phyloP scores from a whole-genome alignment of 1,140 invertebrate species.

The Maniola jurtina region DNA sequence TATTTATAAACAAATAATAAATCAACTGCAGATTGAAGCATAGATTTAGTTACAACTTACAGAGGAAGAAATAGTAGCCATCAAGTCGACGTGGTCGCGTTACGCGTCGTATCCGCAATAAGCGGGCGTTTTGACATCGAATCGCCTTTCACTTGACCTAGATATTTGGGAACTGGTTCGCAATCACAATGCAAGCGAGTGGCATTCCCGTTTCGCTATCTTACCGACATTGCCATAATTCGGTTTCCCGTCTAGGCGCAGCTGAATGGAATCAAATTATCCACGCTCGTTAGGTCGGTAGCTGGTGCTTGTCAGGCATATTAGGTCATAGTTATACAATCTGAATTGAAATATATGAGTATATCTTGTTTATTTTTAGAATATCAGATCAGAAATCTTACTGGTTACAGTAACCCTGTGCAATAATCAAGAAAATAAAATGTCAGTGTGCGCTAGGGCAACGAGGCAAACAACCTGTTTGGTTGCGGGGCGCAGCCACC shows the following conservation, averaged over 20 bases:
- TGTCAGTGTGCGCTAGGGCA: conserved; percentile 55
- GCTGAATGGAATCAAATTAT: conserved; percentile 14
- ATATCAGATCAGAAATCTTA: background rate
- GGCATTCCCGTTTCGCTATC: conserved; percentile 43
- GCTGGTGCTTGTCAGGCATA: background rate
- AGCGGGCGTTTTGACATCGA: conserved; percentile 55
- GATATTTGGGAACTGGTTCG: conserved; percentile 74
- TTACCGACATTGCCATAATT: conserved; percentile 45
- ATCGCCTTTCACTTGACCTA: conserved; percentile 75
- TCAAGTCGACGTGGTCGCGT: conserved; percentile 17
- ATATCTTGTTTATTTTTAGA: too few species aligned
- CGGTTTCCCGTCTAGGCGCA: conserved; percentile 21
- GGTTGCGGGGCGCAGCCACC: conserved; percentile 54
- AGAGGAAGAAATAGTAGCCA: conserved; percentile 18
- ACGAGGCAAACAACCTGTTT: conserved; percentile 67
- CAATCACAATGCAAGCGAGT: conserved; percentile 62
- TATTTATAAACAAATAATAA: background rate
- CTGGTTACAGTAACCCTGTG: conserved; percentile 50
- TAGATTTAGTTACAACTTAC: conserved; percentile 5
- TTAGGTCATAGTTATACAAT: background rate
- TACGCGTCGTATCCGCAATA: conserved; percentile 46
- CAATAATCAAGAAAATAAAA: conserved; percentile 61
- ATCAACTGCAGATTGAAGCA: background rate
- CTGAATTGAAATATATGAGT: background rate
- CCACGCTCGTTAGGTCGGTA: background rate